phyloP scores from a whole-genome alignment of 2,113 vertebrate genomes.

The Tympanuchus pallidicinctus region DNA sequence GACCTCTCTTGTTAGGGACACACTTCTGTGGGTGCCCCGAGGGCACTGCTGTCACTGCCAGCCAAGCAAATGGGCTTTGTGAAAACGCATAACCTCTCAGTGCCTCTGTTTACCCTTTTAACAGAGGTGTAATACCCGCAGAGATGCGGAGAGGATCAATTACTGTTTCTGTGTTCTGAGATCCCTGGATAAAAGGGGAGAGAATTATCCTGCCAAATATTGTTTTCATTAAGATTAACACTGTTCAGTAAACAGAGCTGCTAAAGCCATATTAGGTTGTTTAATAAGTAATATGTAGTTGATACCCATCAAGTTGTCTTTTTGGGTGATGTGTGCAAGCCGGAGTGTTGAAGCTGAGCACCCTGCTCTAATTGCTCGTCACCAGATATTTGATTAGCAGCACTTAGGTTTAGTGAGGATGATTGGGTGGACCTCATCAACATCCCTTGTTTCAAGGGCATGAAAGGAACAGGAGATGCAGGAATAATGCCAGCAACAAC shows the following conservation, averaged over 20 bases:
- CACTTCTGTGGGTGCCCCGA: neutral
- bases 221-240: constrained; percentile 68
- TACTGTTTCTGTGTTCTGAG: neutral
- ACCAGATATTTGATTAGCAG: neutral
- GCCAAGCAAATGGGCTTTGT: neutral
- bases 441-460: neutral
- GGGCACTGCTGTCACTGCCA: neutral
- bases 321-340: neutral
- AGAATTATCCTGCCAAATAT: constrained; percentile 55
- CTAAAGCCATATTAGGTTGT: constrained; percentile 61
- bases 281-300: constrained; percentile 66
- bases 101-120: constrained; percentile 57
- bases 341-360: neutral
- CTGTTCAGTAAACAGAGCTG: constrained; percentile 54
- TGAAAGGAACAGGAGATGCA: neutral
- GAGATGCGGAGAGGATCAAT: constrained; percentile 42
- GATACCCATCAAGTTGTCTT: constrained; percentile 27
- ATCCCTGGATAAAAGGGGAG: constrained; percentile 50
- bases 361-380: constrained; percentile 60
- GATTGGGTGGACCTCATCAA: neutral
- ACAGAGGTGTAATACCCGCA: neutral
- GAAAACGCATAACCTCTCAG: neutral
- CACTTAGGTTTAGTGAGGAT: neutral
- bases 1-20: constrained; percentile 6
- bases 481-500: neutral